Conservation (phyloP, 2,113 vertebrate species). For the Eudyptes chrysolophus region DNA sequence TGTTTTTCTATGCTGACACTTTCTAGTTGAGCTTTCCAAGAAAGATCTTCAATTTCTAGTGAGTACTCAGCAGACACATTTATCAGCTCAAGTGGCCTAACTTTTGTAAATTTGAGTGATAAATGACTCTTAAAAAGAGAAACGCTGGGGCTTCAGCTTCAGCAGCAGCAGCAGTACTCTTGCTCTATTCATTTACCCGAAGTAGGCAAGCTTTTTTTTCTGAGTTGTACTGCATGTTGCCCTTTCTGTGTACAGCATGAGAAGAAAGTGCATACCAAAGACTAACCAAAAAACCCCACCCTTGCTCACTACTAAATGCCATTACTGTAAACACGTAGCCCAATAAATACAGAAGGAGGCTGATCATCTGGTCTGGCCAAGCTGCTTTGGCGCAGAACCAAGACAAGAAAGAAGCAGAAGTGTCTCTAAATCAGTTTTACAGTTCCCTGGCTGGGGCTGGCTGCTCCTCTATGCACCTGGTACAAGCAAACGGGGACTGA, state of each 20-base stretch:
- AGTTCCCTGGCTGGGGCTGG: not conserved
- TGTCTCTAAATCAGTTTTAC: slow-evolving; percentile 24
- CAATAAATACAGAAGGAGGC: not conserved
- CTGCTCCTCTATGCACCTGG: not conserved
- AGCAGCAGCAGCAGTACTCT: not conserved
- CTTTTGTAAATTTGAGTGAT: not conserved
- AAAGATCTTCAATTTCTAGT: not conserved
- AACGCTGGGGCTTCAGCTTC: not conserved
- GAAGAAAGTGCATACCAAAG: not conserved
- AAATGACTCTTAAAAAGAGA: not conserved
- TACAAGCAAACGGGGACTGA: not conserved
- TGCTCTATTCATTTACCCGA: not conserved
- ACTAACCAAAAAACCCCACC: not conserved
- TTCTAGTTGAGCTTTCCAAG: not conserved
- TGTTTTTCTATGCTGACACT: not conserved
- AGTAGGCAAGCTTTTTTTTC: not conserved
- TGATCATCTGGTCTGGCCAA: not conserved
- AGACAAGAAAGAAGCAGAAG: not conserved
- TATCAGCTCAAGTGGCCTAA: not conserved
- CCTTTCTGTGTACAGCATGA: not conserved
- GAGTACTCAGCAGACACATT: not conserved
- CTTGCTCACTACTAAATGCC: not conserved
- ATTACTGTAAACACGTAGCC: not conserved
- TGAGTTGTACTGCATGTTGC: not conserved
- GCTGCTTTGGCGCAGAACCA: not conserved